Evolutionary conservation across 2,888 invertebrate species (phyloP).

Genomic region (Macrosoma leucophasiata): DNA sequence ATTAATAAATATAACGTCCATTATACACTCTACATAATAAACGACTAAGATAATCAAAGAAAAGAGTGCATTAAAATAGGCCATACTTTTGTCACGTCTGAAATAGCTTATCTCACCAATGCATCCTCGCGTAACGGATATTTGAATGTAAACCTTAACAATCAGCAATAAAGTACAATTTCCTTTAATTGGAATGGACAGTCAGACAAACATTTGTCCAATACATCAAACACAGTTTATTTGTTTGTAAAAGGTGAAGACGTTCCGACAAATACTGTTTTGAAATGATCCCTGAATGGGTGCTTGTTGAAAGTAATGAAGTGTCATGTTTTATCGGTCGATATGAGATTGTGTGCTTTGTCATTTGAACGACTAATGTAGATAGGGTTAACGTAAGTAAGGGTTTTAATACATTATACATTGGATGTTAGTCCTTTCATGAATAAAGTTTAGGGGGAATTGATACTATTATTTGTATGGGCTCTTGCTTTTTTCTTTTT

Average conservation of each 20-base stretch:
- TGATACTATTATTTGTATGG: too few relatives aligned
- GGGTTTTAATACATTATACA: too few relatives aligned
- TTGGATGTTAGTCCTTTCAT: too few relatives aligned
- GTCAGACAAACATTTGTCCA: slow-evolving; percentile 34
- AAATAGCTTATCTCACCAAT: slow-evolving; percentile 25
- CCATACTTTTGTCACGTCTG: slow-evolving; percentile 30
- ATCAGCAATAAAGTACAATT: slow-evolving; percentile 14
- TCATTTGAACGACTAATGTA: slow-evolving; percentile 48
- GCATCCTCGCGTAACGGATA: not conserved
- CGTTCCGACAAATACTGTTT: slow-evolving; percentile 31
- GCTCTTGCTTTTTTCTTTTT: too few relatives aligned
- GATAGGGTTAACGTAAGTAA: too few relatives aligned
- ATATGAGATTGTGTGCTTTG: slow-evolving; percentile 35
- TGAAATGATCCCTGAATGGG: slow-evolving; percentile 25
- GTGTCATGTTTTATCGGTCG: slow-evolving; percentile 28
- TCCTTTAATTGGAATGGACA: slow-evolving; percentile 12
- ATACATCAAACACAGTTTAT: slow-evolving; percentile 43
- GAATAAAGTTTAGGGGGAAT: too few relatives aligned
- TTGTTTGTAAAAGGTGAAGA: slow-evolving; percentile 48
- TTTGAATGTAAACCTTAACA: slow-evolving; percentile 12
- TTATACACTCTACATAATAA: slow-evolving; percentile 1
- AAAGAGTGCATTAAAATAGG: slow-evolving; percentile 23
- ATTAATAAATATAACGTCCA: too few relatives aligned
- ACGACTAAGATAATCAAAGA: slow-evolving; percentile 17
- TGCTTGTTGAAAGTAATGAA: slow-evolving; percentile 8